A percentile compares a stretch with the other conserved stretches of the same genome.
phyloP scores from a whole-genome alignment of 2,797 vertebrate species.

The Epinephelus awoara region DNA sequence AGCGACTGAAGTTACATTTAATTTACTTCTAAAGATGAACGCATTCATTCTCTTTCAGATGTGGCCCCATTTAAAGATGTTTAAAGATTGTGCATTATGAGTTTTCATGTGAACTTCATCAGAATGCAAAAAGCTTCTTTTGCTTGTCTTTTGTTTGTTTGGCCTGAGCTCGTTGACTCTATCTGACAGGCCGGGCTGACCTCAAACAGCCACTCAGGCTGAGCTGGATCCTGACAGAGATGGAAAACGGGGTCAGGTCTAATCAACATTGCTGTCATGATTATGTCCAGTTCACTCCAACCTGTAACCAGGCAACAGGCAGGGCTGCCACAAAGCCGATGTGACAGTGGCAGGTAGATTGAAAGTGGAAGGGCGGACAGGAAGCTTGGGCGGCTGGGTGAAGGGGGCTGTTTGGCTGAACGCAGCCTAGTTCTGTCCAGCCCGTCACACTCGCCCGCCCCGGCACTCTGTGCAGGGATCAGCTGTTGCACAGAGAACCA shows the following conservation, averaged over 20 bases:
- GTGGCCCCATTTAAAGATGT: not conserved
- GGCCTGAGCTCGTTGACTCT: conserved; percentile 54
- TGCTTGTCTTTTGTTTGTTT: conserved; percentile 54
- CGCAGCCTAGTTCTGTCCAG: conserved; percentile 60
- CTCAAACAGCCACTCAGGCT: conserved; percentile 80
- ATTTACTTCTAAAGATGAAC: not conserved
- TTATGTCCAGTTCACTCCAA: conserved; percentile 78
- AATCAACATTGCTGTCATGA: conserved; percentile 82
- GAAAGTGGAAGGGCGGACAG: conserved; percentile 58
- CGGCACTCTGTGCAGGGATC: conserved; percentile 21
- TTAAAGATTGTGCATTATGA: not conserved
- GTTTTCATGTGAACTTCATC: conserved; percentile 10
- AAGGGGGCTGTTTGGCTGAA: conserved; percentile 29
- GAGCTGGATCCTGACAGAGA: conserved; percentile 68
- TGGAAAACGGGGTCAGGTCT: conserved; percentile 78
- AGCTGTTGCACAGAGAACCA: conserved; percentile 23
- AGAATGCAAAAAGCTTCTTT: conserved; percentile 4
- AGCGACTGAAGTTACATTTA: not conserved
- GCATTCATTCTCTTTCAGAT: not conserved
- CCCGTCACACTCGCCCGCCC: conserved; percentile 19
- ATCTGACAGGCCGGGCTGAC: conserved; percentile 67
- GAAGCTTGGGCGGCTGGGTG: conserved; percentile 44
- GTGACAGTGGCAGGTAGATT: conserved; percentile 79
- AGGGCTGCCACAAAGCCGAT: conserved; percentile 69
- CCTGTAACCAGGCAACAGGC: conserved; percentile 82